Conservation (phyloP, 2,797 vertebrate genomes). For the Phalloptychus januarius region DNA sequence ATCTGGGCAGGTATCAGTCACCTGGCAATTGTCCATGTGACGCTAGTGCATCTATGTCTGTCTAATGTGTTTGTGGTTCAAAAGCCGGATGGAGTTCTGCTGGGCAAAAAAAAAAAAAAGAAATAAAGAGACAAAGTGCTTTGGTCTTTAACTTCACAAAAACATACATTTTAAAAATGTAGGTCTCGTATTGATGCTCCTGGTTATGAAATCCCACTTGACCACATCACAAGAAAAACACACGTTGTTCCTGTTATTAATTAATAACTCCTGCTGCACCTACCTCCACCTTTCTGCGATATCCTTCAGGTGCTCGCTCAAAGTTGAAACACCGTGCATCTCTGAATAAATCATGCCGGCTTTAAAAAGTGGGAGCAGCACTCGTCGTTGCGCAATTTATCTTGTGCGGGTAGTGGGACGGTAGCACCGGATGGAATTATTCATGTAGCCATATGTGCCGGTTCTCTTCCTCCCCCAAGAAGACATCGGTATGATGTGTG, state of each 20-base stretch:
- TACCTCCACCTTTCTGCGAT: conserved; percentile 22
- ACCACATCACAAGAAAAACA: not conserved
- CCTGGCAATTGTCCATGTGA: conserved; percentile 56
- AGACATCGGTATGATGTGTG: conserved; percentile 39
- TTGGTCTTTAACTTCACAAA: conserved; percentile 10
- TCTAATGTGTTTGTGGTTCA: conserved; percentile 56
- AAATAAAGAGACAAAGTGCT: not conserved
- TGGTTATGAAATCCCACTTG: conserved; percentile 6
- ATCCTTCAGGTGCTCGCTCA: conserved; percentile 28
- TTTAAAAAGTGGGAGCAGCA: conserved; percentile 26
- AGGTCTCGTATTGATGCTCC: conserved; percentile 4
- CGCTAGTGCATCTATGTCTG: conserved; percentile 42
- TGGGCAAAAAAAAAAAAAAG: not conserved
- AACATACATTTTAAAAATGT: conserved; percentile 10
- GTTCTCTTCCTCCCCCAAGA: conserved; percentile 21
- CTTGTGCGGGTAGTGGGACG: conserved; percentile 55
- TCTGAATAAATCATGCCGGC: conserved; percentile 61
- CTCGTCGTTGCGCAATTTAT: conserved; percentile 63
- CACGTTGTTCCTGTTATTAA: conserved; percentile 38
- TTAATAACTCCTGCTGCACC: conserved; percentile 22
- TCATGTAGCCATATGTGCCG: conserved; percentile 39
- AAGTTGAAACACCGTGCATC: conserved; percentile 35
- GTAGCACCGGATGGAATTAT: conserved; percentile 52
- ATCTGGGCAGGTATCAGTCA: conserved; percentile 77
- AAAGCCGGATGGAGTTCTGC: conserved; percentile 11